Evolutionary conservation across 2,113 vertebrate genomes (phyloP).

Genomic region (Hippolais icterina): DNA sequence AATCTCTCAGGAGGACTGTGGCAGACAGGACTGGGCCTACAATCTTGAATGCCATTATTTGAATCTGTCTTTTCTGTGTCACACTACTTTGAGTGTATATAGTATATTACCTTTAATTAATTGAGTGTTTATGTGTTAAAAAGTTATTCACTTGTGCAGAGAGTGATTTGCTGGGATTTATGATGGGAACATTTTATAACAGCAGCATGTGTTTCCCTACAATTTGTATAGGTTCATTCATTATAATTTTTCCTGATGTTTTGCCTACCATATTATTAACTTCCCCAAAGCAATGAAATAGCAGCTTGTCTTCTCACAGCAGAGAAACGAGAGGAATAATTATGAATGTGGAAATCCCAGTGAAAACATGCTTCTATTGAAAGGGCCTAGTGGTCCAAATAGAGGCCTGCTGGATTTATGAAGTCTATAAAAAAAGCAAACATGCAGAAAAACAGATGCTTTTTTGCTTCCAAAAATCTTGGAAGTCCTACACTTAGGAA

Average conservation of each 20-base stretch:
- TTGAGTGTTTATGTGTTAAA: constrained; percentile 83
- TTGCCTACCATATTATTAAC: constrained; percentile 86
- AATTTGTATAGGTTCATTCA: constrained; percentile 85
- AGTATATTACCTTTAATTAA: constrained; percentile 80
- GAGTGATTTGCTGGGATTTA: constrained; percentile 79
- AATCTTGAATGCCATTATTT: constrained; percentile 65
- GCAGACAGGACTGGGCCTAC: constrained; percentile 34
- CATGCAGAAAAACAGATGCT: constrained; percentile 73
- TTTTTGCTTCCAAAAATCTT: constrained; percentile 68
- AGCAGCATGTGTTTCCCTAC: constrained; percentile 76
- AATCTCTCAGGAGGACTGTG: constrained; percentile 24
- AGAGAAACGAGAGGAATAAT: constrained; percentile 81
- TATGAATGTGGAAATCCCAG: constrained; percentile 84
- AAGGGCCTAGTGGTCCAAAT: constrained; percentile 75
- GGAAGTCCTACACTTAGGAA: constrained; percentile 41
- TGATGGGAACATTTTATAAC: constrained; percentile 80
- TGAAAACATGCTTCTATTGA: constrained; percentile 81
- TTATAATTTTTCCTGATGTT: constrained; percentile 86
- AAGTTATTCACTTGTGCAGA: constrained; percentile 81
- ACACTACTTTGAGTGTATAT: constrained; percentile 65
- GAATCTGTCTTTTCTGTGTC: constrained; percentile 69
- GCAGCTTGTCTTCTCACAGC: constrained; percentile 78
- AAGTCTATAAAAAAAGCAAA: constrained; percentile 73
- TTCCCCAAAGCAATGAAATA: constrained; percentile 83
- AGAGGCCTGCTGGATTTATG: constrained; percentile 77